These are phyloP conservation scores for Drosophila demipolita DNA, from an alignment of 2,888 invertebrate species.

Conservation along the genomic window DNA sequence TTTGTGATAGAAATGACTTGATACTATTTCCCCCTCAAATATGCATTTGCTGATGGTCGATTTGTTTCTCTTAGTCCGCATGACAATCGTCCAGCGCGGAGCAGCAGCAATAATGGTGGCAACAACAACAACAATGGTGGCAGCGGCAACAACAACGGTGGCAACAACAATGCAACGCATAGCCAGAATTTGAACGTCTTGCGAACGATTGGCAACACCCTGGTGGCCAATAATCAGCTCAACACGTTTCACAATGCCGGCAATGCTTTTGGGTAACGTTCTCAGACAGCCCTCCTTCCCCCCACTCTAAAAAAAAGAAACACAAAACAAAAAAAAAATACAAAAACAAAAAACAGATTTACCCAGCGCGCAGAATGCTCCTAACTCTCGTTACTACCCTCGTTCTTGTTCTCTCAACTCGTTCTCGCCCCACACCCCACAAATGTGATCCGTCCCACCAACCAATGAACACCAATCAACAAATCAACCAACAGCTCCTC, in stretches of 20 bases:
- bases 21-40: not conserved
- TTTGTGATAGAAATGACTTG: not conserved
- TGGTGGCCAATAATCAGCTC: constrained; percentile 85
- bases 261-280: constrained; percentile 85
- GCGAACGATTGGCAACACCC: constrained; percentile 85
- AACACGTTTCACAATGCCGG: constrained; percentile 85
- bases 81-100: constrained; percentile 83
- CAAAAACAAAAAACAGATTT: not conserved
- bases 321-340: not conserved
- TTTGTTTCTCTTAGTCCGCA: constrained; percentile 77
- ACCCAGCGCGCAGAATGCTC: constrained; percentile 44
- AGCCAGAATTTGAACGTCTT: constrained; percentile 84
- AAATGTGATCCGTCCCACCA: constrained; percentile 28
- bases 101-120: constrained; percentile 63
- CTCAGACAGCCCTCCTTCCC: constrained; percentile 77
- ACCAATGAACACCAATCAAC: constrained; percentile 29
- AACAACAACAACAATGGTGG: constrained; percentile 54
- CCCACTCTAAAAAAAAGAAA: not conserved
- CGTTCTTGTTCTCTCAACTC: constrained; percentile 69
- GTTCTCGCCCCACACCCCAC: constrained; percentile 31
- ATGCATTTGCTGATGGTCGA: constrained; percentile 21
- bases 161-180: constrained; percentile 69
- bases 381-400: constrained; percentile 74
- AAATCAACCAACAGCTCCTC: constrained; percentile 74
- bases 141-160: constrained; percentile 55